A percentile compares a stretch with the other conserved stretches of the same genome.
Evolutionary conservation across 2,113 vertebrate genomes (phyloP).

Genomic region (Ellobius talpinus): DNA sequence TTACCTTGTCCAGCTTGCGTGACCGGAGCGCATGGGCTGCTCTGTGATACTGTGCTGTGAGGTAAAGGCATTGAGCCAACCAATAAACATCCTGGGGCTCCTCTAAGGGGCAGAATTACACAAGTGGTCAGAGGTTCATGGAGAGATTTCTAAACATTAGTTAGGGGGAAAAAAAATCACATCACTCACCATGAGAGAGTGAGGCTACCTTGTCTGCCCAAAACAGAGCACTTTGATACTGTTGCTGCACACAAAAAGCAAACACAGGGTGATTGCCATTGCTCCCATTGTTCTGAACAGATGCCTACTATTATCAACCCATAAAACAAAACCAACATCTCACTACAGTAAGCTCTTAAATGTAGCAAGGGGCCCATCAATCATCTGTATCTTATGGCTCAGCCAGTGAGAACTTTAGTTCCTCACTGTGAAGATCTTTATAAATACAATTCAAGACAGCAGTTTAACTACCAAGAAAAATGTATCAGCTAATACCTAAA

Average conservation of each 20-base stretch:
- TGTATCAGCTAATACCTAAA: not conserved
- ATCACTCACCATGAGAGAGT: slow-evolving; percentile 94
- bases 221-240: slow-evolving; percentile 99
- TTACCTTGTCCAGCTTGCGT: slow-evolving; percentile 96
- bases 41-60: slow-evolving; percentile 98
- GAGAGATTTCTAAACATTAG: not conserved
- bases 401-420: not conserved
- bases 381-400: not conserved
- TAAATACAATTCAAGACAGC: not conserved
- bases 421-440: not conserved
- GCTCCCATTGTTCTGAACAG: slow-evolving; percentile 5
- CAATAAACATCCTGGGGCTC: slow-evolving; percentile 98
- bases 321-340: not conserved
- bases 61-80: slow-evolving; percentile 98
- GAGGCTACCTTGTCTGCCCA: slow-evolving; percentile 99
- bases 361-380: not conserved
- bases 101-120: slow-evolving; percentile 87
- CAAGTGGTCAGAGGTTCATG: not conserved
- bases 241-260: slow-evolving; percentile 89
- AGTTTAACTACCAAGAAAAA: slow-evolving; percentile 31
- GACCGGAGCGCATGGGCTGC: slow-evolving; percentile 97
- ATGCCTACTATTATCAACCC: not conserved
- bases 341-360: not conserved
- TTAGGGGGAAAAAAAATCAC: slow-evolving; percentile 32
- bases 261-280: slow-evolving; percentile 45